Evolutionary conservation across 2,888 invertebrate species (phyloP), one percentile per base, ranked within the genome.

Genomic region (Caenorhabditis virilis): DNA sequence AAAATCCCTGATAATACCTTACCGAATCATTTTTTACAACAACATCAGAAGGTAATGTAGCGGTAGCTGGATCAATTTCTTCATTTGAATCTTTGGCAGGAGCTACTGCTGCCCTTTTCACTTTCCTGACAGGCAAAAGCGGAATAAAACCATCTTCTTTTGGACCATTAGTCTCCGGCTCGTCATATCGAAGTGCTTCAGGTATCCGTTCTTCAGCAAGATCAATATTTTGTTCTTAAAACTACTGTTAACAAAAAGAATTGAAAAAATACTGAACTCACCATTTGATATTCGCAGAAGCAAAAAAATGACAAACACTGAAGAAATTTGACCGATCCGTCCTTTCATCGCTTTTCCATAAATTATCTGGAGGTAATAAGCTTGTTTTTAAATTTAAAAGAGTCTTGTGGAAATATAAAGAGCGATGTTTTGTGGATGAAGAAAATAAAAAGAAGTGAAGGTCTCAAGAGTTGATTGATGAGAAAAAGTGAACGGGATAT

Each of bases 1-100:
- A n/a, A n/a, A n/a, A n/a, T n/a, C n/a, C 18, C 38, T 30, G 23
- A 25, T 26, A 9, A 45, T 6, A 20, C 6, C 63, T 53, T 41
- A 64, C 64, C 58, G 59, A 43, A n/a, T 64, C 64, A 25, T 59
- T 23, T 23, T 64, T n/a, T 15, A 64, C 58, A 18, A 51, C 58
- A 2, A 64, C 59, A 51, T 64, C 59, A n/a, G 55, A 18, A 15
- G 64, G 64, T 2, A 64, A 23, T 9, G 64, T 64, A 0, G 55
- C 58, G 7, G 59, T 59, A 6, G 55, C 55, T 26, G 64, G 64
- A 52, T 64, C 64, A 13, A 59, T 45, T 4, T 63, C 62, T 13
- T 63, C 52, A 4, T 62, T 55, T 4, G 25, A 46, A 11, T 3
- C 7, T 0, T 38, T 42, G 9, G 18, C 23, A 22, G 11, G 27